phyloP scores from a whole-genome alignment of 2,113 vertebrate genomes.

The Pedionomus torquatus region DNA sequence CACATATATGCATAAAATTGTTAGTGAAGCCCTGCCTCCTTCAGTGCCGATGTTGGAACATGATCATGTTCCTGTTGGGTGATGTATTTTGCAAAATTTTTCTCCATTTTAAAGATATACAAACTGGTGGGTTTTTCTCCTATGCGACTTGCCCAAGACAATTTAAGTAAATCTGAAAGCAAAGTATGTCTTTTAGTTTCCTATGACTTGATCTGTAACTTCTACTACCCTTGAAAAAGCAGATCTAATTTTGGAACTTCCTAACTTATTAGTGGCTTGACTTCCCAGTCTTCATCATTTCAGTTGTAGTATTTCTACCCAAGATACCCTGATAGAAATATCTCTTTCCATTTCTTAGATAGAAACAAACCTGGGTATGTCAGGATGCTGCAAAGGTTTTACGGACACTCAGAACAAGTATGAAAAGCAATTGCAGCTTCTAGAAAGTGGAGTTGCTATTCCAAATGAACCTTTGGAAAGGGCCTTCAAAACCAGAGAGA shows the following conservation, averaged over 20 bases:
- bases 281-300: neutral
- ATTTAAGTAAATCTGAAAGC: neutral
- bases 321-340: neutral
- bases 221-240: neutral
- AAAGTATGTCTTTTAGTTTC: neutral
- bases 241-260: neutral
- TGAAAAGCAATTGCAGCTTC: neutral
- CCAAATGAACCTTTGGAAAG: neutral
- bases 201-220: neutral
- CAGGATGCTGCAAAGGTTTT: neutral
- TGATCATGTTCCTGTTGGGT: neutral
- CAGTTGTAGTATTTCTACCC: neutral
- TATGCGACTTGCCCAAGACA: neutral
- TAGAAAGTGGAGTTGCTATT: neutral
- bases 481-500: neutral
- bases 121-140: accelerated
- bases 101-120: neutral
- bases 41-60: accelerated
- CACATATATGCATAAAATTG: neutral
- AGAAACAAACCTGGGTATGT: neutral
- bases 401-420: neutral
- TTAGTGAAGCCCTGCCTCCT: neutral
- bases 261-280: neutral
- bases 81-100: neutral
- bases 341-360: neutral